phyloP scores from a whole-genome alignment of 2,113 vertebrate genomes.

The Lasiurus cinereus region DNA sequence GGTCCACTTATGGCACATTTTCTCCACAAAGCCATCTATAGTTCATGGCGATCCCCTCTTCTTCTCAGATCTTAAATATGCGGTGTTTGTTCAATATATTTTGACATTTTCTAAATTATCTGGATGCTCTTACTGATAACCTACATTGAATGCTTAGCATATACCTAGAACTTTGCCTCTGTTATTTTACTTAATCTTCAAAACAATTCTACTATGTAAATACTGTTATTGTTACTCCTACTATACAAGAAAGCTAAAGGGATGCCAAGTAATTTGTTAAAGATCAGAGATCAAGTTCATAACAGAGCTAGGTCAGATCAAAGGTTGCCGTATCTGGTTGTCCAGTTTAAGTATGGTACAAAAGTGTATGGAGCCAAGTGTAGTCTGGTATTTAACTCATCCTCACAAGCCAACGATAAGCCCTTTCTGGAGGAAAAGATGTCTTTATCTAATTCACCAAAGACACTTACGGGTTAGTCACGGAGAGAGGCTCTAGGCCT shows the following conservation, averaged over 20 bases:
- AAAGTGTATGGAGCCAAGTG: neutral
- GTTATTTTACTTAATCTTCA: neutral
- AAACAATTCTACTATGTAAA: neutral
- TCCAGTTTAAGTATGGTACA: neutral
- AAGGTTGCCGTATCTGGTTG: rapidly evolving
- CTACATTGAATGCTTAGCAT: neutral
- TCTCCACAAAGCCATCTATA: neutral
- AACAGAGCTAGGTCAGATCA: neutral
- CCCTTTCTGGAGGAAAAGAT: neutral
- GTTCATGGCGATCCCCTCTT: neutral
- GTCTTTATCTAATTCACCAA: neutral
- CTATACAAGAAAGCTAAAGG: neutral
- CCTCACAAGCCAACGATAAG: neutral
- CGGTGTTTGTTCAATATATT: neutral
- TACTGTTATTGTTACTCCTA: neutral
- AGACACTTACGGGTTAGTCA: neutral
- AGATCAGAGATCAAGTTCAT: neutral
- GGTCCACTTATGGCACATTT: neutral
- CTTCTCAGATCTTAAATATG: neutral
- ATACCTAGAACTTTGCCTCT: neutral
- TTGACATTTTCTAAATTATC: slow-evolving; percentile 12
- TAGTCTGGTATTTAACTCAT: neutral
- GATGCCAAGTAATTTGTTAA: neutral
- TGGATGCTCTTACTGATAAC: neutral
- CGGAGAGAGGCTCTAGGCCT: neutral